Evolutionary conservation across 2,888 invertebrate genomes (phyloP), one percentile per base, ranked within the genome.

Genomic region (Andricus curvator): DNA sequence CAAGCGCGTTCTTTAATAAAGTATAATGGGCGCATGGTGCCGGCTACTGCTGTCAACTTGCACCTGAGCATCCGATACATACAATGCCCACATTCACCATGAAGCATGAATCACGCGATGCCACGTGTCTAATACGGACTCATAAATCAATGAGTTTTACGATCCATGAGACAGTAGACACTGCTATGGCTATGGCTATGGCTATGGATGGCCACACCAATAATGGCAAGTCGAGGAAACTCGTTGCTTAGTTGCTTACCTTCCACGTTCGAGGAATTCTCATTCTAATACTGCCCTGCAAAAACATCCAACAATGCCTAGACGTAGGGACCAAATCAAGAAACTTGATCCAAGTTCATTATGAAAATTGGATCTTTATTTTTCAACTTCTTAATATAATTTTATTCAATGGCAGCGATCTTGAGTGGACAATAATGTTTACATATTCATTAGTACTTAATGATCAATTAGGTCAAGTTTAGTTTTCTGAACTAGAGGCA

Each of bases 1-100:
- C 79, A 79, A 68, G 83, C 89, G 89, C 87, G 88, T 88, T 86
- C 87, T 88, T 88, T 89, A 89, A 90, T 90, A 89, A 90, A 89
- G 87, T 86, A 89, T 89, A 90, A 90, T 89, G 88, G 88, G 85
- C 88, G 84, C 84, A 86, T 86, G 85, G 83, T 82, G 83, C 81
- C 81, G 80, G 81, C 84, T 84, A 80, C 84, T 80, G 83, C 84
- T 85, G 86, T 87, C 83, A 84, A 84, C 81, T 86, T 86, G 87
- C 90, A 89, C 88, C 90, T 89, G 89, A 87, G 85, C 84, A 82
- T 83, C 81, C 70, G 56, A 77, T 83, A 85, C 85, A 84, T 81
- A 88, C 88, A 88, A 87, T 89, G 84, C 83, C 83, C 83, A 79
- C 84, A 77, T 80, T 78, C 74, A 64, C 80, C 79, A 78, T 77